Conservation (phyloP, 2,113 vertebrate genomes). For the Carollia perspicillata region DNA sequence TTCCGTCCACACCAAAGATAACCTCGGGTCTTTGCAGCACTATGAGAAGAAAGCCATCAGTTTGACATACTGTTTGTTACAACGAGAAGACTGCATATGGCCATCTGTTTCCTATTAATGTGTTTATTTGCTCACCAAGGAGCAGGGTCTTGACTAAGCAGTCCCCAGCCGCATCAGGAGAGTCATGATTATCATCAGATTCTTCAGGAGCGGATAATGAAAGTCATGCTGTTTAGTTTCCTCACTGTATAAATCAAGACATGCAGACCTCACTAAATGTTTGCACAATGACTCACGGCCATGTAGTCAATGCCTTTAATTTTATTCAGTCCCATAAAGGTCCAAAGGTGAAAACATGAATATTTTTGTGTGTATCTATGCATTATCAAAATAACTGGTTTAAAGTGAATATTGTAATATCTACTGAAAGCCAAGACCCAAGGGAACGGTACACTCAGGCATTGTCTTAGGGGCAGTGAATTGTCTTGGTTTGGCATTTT, state of each 20-base stretch:
- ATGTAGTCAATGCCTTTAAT: background rate
- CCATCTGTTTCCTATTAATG: slow-evolving; percentile 72
- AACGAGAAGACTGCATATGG: slow-evolving; percentile 60
- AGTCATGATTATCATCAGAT: slow-evolving; percentile 36
- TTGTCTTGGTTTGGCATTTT: background rate
- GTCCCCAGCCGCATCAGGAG: background rate
- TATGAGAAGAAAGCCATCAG: slow-evolving; percentile 59
- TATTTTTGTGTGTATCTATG: background rate
- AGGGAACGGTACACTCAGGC: background rate
- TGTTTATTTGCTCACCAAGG: slow-evolving; percentile 70
- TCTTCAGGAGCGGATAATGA: slow-evolving; percentile 32
- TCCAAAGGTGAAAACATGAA: background rate
- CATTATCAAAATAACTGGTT: slow-evolving; percentile 20
- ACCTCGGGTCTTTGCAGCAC: background rate
- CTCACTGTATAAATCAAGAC: slow-evolving; percentile 58
- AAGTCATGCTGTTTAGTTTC: slow-evolving; percentile 38
- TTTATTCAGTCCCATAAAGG: background rate
- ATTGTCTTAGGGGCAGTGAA: background rate
- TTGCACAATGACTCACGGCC: slow-evolving; percentile 4
- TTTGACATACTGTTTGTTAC: slow-evolving; percentile 72
- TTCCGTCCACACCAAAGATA: background rate
- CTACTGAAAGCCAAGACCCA: background rate
- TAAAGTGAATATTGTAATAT: background rate
- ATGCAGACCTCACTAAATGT: background rate
- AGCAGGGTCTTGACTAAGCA: background rate